Evolutionary conservation across 2,113 vertebrate genomes (phyloP).

Genomic region (Gallinago media): DNA sequence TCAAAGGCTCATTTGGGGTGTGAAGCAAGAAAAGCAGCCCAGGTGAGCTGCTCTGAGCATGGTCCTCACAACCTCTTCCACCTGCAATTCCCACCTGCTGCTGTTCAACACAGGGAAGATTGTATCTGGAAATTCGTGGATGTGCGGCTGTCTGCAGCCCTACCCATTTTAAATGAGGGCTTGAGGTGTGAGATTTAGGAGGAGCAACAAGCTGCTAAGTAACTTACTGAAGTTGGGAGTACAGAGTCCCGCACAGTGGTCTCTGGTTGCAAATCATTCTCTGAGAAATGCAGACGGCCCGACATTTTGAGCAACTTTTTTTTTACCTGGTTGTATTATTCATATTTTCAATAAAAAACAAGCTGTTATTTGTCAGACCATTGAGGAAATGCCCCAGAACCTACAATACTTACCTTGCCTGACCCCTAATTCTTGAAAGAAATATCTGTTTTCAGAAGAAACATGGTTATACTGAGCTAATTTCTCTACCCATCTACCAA

Average conservation of each 20-base stretch:
- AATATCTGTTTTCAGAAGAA: background rate
- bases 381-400: background rate
- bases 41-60: background rate
- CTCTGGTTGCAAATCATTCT: background rate
- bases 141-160: too few relatives aligned
- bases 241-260: too few relatives aligned
- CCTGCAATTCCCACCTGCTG: fast-evolving
- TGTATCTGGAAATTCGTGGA: background rate
- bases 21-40: background rate
- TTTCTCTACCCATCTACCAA: background rate
- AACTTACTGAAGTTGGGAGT: fast-evolving
- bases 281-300: background rate
- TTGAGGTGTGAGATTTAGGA: background rate
- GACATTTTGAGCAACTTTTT: background rate
- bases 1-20: background rate
- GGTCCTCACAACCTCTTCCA: background rate
- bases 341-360: background rate
- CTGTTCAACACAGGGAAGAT: background rate
- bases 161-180: background rate
- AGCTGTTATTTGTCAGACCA: background rate
- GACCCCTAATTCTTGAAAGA: background rate
- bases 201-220: background rate
- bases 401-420: background rate
- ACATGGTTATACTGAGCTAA: background rate
- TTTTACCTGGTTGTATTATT: background rate